phyloP scores from a whole-genome alignment of 2,888 invertebrate genomes.

The Drosophila nr. perissopoda region DNA sequence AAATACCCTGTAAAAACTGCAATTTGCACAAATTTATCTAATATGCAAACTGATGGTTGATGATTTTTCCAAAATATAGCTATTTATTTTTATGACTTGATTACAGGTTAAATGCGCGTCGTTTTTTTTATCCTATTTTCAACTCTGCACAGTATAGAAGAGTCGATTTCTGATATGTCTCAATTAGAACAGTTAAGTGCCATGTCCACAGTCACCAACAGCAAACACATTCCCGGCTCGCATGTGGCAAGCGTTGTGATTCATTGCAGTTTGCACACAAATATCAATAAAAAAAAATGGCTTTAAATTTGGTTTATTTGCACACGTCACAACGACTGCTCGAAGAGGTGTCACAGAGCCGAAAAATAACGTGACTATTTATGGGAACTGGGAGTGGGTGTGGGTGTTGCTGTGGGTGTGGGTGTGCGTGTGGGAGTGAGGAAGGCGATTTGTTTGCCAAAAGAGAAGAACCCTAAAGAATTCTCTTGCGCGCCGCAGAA shows the following conservation, averaged over 20 bases:
- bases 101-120: slow-evolving; percentile 2
- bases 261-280: slow-evolving; percentile 33
- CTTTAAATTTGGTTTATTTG: slow-evolving; percentile 43
- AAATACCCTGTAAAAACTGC: neutral
- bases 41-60: neutral
- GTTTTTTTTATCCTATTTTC: neutral
- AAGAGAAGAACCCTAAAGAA: slow-evolving; percentile 21
- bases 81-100: neutral
- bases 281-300: slow-evolving; percentile 11
- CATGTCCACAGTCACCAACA: slow-evolving; percentile 20
- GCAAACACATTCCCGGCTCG: neutral
- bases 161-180: slow-evolving; percentile 32
- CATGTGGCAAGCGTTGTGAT: slow-evolving; percentile 28
- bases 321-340: slow-evolving; percentile 34
- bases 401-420: neutral
- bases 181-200: slow-evolving; percentile 31
- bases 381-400: neutral
- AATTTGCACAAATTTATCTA: neutral
- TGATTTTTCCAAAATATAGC: neutral
- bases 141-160: slow-evolving; percentile 22
- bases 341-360: slow-evolving; percentile 36
- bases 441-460: slow-evolving; percentile 31
- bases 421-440: neutral
- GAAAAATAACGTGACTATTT: slow-evolving; percentile 7
- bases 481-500: slow-evolving; percentile 45